Evolutionary conservation across 2,797 vertebrate species (phyloP).

Genomic region (Danionella dracula): DNA sequence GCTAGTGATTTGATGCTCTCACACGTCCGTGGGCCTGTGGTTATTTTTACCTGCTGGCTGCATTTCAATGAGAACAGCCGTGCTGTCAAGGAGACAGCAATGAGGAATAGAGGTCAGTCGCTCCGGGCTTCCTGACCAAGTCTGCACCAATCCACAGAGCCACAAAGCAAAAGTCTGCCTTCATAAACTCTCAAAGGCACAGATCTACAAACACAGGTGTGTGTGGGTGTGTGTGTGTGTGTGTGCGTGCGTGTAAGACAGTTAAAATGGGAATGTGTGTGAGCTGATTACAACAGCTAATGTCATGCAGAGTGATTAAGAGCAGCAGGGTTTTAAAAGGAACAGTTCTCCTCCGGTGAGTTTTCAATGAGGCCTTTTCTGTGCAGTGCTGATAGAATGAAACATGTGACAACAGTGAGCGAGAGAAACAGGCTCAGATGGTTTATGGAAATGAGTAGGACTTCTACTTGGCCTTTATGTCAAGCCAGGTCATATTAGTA

Average conservation of each 20-base stretch:
- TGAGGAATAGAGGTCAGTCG: conserved; percentile 40
- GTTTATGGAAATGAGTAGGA: background rate
- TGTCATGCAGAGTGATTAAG: conserved; percentile 13
- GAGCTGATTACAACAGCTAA: conserved; percentile 11
- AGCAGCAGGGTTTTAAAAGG: background rate
- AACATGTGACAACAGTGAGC: background rate
- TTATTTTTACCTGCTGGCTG: conserved; percentile 40
- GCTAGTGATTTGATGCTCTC: conserved; percentile 27
- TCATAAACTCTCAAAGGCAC: background rate
- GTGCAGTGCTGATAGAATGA: background rate
- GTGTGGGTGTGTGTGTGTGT: background rate
- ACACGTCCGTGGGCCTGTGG: conserved; percentile 14
- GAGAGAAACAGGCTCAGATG: background rate
- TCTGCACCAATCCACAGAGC: conserved; percentile 14
- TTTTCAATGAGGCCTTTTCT: background rate
- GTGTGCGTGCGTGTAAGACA: background rate
- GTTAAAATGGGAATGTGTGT: background rate
- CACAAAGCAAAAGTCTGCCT: conserved; percentile 16
- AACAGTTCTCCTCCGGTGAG: background rate
- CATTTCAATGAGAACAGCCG: conserved; percentile 39
- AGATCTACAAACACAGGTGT: background rate
- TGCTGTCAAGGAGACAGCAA: conserved; percentile 40
- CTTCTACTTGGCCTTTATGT: background rate
- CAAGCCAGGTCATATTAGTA: too few species aligned
- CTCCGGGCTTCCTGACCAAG: conserved; percentile 17